Evolutionary conservation across 2,888 invertebrate species (phyloP).

Genomic region (Aspidapion aeneum): DNA sequence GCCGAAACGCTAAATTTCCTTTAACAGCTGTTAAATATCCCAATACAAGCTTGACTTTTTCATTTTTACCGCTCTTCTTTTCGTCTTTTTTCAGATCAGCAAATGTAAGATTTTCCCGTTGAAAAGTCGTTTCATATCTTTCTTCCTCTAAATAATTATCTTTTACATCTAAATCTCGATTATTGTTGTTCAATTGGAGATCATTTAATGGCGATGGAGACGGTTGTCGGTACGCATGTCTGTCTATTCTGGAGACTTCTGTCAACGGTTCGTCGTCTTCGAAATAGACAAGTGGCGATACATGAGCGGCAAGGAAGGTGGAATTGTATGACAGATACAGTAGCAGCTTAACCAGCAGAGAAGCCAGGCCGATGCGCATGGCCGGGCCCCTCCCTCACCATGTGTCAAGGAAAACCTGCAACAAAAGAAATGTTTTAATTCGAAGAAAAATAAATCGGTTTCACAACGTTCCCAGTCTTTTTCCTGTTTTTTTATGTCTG

Average conservation of each 20-base stretch:
- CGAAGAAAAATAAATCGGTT: neutral
- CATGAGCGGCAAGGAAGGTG: neutral
- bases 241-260: neutral
- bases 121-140: neutral
- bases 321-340: conserved; percentile 23
- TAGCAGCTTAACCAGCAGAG: conserved; percentile 51
- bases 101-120: conserved; percentile 30
- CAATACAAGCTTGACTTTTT: conserved; percentile 64
- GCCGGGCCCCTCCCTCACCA: conserved; percentile 53
- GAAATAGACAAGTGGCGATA: neutral
- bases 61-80: conserved; percentile 57
- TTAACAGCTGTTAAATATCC: conserved; percentile 84
- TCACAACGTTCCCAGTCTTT: too few relatives aligned
- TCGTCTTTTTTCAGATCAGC: conserved; percentile 34
- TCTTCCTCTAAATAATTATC: neutral
- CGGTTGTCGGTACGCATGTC: neutral
- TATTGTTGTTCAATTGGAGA: neutral
- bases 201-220: neutral
- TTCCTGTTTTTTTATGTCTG: too few relatives aligned
- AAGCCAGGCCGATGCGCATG: conserved; percentile 59
- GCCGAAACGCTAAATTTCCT: conserved; percentile 66
- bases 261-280: neutral
- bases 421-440: conserved; percentile 11
- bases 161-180: neutral
- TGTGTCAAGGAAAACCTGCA: conserved; percentile 42